Base-by-base conservation (phyloP, 2,113 vertebrate genomes). In the Nestor notabilis region DNA sequence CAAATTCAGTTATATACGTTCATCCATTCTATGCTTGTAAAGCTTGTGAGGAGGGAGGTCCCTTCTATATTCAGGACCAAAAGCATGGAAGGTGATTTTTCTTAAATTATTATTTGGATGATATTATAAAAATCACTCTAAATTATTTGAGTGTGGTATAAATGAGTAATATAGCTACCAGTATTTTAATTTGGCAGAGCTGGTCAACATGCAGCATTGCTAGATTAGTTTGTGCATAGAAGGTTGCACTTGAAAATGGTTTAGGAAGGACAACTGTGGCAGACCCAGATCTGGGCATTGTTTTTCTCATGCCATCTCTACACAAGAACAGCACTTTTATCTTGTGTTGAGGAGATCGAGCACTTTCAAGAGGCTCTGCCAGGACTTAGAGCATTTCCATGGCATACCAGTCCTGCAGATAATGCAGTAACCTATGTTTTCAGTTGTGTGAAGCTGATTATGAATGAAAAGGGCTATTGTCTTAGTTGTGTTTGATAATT, bases 1-100 rank as follows among this genome's bases (percentile, higher is more conserved):
- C 0, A 1, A 87, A 72, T 72, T 53, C 27, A 49, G 2, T 71
- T 37, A 17, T 8, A 7, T 0, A 2, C 29, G 5, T n/a, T 53
- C 14, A 28, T 64, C 31, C 9, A 10, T 79, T 83, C 44, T 60
- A 11, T 29, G 20, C 15, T 65, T 72, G 9, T 14, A 50, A 79
- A 66, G 20, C 7, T 70, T 16, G 4, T 2, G 27, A 9, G 13
- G 1, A 2, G 33, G 23, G 56, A 58, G 9, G 0, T 52, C 7
- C 25, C 64, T 29, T 49, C 66, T 10, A 15, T 47, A 39, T 21
- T 55, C 31, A 29, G 33, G 53, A 53, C 16, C 20, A 64, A 80
- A 37, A 49, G 7, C 8, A 8, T 7, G 15, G 11, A 56, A 87
- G 9, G 6, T 29, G 14, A 74, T 83, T 53, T 9, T 55, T 15